phyloP scores from a whole-genome alignment of 2,888 invertebrate genomes.

The Orthosia gothica region DNA sequence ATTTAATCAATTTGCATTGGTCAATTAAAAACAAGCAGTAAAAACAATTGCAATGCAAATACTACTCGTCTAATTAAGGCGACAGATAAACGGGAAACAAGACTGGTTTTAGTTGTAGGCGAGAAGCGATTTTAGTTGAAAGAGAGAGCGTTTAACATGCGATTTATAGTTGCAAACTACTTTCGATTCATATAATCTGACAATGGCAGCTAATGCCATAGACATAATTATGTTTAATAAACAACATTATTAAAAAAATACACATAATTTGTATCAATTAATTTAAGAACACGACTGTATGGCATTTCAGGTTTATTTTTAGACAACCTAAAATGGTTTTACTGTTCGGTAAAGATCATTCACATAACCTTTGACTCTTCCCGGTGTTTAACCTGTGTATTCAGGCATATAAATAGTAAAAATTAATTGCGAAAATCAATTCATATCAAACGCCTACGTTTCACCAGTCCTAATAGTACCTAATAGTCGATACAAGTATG shows the following conservation, averaged over 20 bases:
- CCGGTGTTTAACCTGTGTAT: too few species aligned
- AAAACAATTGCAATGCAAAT: slow-evolving; percentile 76
- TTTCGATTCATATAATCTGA: background rate
- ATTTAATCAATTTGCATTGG: slow-evolving; percentile 69
- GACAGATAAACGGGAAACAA: slow-evolving; percentile 68
- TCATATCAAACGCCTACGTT: background rate
- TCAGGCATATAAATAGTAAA: too few species aligned
- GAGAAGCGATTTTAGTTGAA: slow-evolving; percentile 38
- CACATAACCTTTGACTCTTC: too few species aligned
- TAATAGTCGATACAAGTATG: too few species aligned
- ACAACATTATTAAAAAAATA: background rate
- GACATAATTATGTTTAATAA: too few species aligned
- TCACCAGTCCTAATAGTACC: background rate
- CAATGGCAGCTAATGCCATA: too few species aligned
- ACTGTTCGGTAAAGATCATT: too few species aligned
- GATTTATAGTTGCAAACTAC: background rate
- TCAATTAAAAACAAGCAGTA: slow-evolving; percentile 70
- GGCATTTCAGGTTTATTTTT: background rate
- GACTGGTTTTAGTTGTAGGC: slow-evolving; percentile 46
- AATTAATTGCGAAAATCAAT: background rate
- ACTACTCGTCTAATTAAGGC: slow-evolving; percentile 74
- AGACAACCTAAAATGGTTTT: too few species aligned
- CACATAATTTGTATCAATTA: background rate
- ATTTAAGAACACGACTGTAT: background rate
- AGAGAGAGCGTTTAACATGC: background rate